These are phyloP conservation scores for Drosophila sproati DNA, from an alignment of 1,140 invertebrate species.

Conservation along the genomic window DNA sequence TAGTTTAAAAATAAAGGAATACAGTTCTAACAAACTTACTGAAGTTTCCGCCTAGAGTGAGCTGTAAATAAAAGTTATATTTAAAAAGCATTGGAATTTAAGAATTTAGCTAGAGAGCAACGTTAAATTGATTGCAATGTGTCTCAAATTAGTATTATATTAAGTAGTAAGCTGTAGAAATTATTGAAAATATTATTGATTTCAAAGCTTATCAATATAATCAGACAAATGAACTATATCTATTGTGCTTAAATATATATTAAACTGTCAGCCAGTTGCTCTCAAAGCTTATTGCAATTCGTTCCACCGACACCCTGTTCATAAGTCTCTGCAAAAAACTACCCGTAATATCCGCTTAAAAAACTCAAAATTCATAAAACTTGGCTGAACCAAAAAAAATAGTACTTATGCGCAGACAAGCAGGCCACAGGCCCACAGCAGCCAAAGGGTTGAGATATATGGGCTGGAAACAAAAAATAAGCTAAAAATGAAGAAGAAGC, in stretches of 20 bases:
- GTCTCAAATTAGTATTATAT: no score
- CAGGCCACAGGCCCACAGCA: slow-evolving; percentile 7
- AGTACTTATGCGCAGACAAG: slow-evolving; percentile 18
- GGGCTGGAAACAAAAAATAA: slow-evolving; percentile 22
- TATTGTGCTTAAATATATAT: no score
- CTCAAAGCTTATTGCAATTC: neutral
- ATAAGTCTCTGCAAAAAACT: slow-evolving; percentile 16
- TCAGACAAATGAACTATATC: no score
- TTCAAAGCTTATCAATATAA: neutral
- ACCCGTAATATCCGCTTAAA: slow-evolving; percentile 60
- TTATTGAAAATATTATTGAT: neutral
- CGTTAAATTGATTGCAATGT: no score
- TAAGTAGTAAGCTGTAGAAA: no score
- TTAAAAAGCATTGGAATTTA: neutral
- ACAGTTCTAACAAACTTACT: neutral
- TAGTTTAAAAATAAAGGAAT: neutral
- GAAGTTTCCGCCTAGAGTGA: neutral
- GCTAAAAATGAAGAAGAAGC: slow-evolving; percentile 30
- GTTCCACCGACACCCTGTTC: slow-evolving; percentile 29
- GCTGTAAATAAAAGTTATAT: neutral
- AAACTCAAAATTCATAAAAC: slow-evolving; percentile 64
- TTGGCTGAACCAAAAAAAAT: slow-evolving; percentile 17
- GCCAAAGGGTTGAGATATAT: slow-evolving; percentile 45
- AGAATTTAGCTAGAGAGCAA: no score
- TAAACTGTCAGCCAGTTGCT: neutral